A percentile compares a stretch with the other conserved stretches of the same genome.
These are phyloP conservation scores for Acronicta alni DNA, from an alignment of 2,888 invertebrate species.

Conservation along the genomic window DNA sequence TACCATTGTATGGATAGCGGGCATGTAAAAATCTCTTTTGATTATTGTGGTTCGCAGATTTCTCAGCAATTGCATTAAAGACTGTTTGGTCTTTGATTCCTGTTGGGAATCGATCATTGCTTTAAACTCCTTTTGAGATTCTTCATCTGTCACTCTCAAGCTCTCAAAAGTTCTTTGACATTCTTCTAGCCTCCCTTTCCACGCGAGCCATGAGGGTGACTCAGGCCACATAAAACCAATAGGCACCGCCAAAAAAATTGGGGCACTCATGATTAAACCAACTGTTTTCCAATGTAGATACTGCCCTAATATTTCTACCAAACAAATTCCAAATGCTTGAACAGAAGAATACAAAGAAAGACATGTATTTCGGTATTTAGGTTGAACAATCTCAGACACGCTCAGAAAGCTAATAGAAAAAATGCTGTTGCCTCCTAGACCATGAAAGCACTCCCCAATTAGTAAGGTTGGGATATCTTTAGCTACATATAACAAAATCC, in stretches of 20 bases:
- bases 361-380: slow-evolving; percentile 40
- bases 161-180: slow-evolving; percentile 38
- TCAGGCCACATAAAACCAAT: slow-evolving; percentile 44
- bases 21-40: slow-evolving; percentile 36
- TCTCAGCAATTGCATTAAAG: background rate
- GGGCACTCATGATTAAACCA: slow-evolving; percentile 35
- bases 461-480: slow-evolving; percentile 15
- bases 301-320: slow-evolving; percentile 38
- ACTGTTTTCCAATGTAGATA: slow-evolving; percentile 45
- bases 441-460: slow-evolving; percentile 48
- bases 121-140: slow-evolving; percentile 44
- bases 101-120: too few relatives aligned
- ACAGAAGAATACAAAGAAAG: slow-evolving; percentile 32
- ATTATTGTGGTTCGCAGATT: slow-evolving; percentile 11
- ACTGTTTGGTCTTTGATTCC: slow-evolving; percentile 6
- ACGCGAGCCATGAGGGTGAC: too few relatives aligned
- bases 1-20: slow-evolving; percentile 2
- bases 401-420: slow-evolving; percentile 39
- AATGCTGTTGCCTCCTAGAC: slow-evolving; percentile 44
- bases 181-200: too few relatives aligned
- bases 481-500: slow-evolving; percentile 36
- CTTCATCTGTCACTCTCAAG: slow-evolving; percentile 44
- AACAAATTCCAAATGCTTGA: slow-evolving; percentile 37
- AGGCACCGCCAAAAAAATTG: slow-evolving; percentile 29
- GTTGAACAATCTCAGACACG: slow-evolving; percentile 48